Conservation (phyloP, 2,888 invertebrate species). For the Baccha elongata region DNA sequence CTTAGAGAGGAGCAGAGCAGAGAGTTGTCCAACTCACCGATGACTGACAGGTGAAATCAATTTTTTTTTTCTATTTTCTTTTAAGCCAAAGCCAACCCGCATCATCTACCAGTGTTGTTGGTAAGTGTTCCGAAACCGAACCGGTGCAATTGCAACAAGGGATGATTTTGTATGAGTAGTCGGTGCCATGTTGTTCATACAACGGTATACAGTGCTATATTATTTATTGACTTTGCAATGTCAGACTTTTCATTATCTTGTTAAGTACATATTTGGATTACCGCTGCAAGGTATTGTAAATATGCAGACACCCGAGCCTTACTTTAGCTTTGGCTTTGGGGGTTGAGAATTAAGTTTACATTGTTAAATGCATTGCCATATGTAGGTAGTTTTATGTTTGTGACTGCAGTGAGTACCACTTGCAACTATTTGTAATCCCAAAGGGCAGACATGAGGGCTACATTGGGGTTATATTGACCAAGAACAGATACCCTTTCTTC, state of each 20-base stretch:
- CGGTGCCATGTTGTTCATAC: slow-evolving; percentile 48
- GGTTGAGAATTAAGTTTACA: slow-evolving; percentile 68
- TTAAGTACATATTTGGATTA: slow-evolving; percentile 74
- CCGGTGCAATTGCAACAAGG: slow-evolving; percentile 32
- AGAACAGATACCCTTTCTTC: background rate
- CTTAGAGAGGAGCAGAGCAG: slow-evolving; percentile 36
- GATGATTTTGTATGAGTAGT: slow-evolving; percentile 26
- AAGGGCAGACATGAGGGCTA: slow-evolving; percentile 38
- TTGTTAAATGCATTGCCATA: slow-evolving; percentile 66
- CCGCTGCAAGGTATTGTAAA: slow-evolving; percentile 70
- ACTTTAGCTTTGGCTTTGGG: slow-evolving; percentile 26
- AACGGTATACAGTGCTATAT: slow-evolving; percentile 63
- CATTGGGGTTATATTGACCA: slow-evolving; percentile 22
- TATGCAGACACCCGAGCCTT: slow-evolving; percentile 66
- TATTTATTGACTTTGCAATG: slow-evolving; percentile 74
- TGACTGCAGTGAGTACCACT: too few relatives aligned
- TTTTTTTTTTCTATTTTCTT: slow-evolving; percentile 45
- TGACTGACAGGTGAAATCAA: slow-evolving; percentile 69
- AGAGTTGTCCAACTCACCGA: slow-evolving; percentile 27
- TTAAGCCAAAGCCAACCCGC: background rate
- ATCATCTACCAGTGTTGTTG: too few relatives aligned
- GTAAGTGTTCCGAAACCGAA: background rate
- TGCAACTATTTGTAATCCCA: slow-evolving; percentile 69
- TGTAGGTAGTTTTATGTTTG: slow-evolving; percentile 12
- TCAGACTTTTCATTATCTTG: slow-evolving; percentile 74